Evolutionary conservation across 2,888 invertebrate species (phyloP), one percentile per base, ranked within the genome.

Genomic region (Chymomyza fuscimana): DNA sequence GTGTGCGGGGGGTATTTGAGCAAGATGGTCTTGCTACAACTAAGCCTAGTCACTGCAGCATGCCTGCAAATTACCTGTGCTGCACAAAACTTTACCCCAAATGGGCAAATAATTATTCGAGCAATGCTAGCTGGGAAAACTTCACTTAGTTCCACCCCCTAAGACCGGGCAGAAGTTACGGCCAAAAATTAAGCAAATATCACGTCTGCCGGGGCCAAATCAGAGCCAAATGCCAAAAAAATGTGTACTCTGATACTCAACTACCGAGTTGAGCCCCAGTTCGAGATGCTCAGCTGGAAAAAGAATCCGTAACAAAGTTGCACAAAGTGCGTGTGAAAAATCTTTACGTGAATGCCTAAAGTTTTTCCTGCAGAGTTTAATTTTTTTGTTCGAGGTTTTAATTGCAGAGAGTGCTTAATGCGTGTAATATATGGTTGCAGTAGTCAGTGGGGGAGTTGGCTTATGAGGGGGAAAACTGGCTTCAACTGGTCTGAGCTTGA

Each of bases 371-470:
- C 40, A 46, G 12, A 46, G 12, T 72, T 63, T 74, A 63, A 63
- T 77, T 78, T 79, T 72, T 74, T 73, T 84, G 79, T 77, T 78
- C 79, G 78, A 64, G 78, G 73, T 82, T 83, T 82, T 83, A 87
- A 87, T 83, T 83, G 85, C 83, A 79, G 70, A 82, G 71, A 80
- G 87, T 86, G 77, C 69, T 68, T 69, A 16, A 56, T 46, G 10
- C 40, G 40, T 12, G 12, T 46, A 46, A 46, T 46, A 46, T 46
- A 46, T 12, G 40, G 40, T 36, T 36, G 2, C 25, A 25, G 25
- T 46, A 12, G 40, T 46, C 12, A 46, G 40, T 2, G 12, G 40
- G 40, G 1, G 40, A 12, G 12, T 32, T 32, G 40, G 40, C 2
- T 46, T 46, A 12, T 46, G 40, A 46, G 40, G 40, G 10, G 12